Percentiles rank a stretch among this genome's conserved stretches.
Conservation (phyloP, 2,888 invertebrate genomes). For the Acrocera orbiculus region DNA sequence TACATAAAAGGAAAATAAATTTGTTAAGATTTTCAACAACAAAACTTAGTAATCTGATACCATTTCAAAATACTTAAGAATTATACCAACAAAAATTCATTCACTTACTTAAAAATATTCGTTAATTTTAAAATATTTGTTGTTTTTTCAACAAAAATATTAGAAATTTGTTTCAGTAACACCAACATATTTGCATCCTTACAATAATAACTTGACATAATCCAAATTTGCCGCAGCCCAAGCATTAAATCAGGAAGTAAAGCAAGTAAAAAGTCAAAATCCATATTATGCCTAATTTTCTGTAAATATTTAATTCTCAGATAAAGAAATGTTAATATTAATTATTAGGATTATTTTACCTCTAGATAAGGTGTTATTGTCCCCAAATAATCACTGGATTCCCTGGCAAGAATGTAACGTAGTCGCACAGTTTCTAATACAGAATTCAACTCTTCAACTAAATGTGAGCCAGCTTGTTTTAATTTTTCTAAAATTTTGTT, state of each 20-base stretch:
- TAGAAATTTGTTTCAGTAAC: slow-evolving; percentile 63
- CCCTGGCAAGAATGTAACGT: slow-evolving; percentile 24
- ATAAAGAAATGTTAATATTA: too few species aligned
- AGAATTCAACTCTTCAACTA: slow-evolving; percentile 19
- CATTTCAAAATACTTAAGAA: too few species aligned
- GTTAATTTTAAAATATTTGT: slow-evolving; percentile 50
- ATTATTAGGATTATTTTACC: slow-evolving; percentile 32
- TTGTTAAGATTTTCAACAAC: too few species aligned
- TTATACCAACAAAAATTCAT: too few species aligned
- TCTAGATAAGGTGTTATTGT: slow-evolving; percentile 31
- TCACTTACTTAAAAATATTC: slow-evolving; percentile 59
- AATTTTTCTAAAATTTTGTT: slow-evolving; percentile 36
- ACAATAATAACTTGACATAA: slow-evolving; percentile 70
- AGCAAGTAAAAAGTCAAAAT: slow-evolving; percentile 52
- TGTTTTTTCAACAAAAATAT: slow-evolving; percentile 63
- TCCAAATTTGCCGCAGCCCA: slow-evolving; percentile 79
- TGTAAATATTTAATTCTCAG: too few species aligned
- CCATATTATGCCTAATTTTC: slow-evolving; percentile 51
- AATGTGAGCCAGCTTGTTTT: slow-evolving; percentile 14
- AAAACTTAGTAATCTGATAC: too few species aligned
- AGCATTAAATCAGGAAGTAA: slow-evolving; percentile 64
- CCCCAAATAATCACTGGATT: slow-evolving; percentile 28
- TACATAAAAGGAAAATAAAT: too few species aligned
- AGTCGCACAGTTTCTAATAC: slow-evolving; percentile 16
- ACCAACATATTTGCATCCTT: slow-evolving; percentile 74